Conservation (phyloP, 2,113 vertebrate species). For the Kryptolebias marmoratus region DNA sequence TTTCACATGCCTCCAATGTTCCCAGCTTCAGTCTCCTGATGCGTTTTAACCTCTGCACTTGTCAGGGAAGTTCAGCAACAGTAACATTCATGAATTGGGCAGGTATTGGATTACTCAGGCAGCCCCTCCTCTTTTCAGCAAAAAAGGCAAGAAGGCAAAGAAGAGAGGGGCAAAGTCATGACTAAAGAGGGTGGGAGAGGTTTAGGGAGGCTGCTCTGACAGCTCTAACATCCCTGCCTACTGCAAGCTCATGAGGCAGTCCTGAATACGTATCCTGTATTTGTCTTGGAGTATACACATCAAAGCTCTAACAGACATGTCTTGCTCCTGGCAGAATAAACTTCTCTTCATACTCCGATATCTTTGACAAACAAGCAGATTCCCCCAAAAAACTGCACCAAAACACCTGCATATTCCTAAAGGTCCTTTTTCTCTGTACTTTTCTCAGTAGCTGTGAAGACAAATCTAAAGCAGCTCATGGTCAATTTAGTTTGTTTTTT, state of each 20-base stretch:
- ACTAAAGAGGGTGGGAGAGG: conserved; percentile 46
- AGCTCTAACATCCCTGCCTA: conserved; percentile 65
- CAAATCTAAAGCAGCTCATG: conserved; percentile 1
- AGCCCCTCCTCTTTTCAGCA: conserved; percentile 81
- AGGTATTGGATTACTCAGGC: conserved; percentile 90
- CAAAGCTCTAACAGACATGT: conserved; percentile 39
- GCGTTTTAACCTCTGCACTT: conserved; percentile 77
- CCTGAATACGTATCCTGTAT: conserved; percentile 71
- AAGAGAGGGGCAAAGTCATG: conserved; percentile 56
- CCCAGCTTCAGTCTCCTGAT: conserved; percentile 62
- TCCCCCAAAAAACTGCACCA: not conserved
- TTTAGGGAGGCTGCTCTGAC: conserved; percentile 46
- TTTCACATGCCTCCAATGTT: conserved; percentile 9
- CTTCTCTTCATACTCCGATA: not conserved
- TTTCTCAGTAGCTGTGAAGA: not conserved
- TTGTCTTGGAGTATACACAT: conserved; percentile 44
- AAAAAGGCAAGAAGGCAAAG: conserved; percentile 58
- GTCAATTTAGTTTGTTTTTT: conserved; percentile 30
- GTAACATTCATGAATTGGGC: conserved; percentile 82
- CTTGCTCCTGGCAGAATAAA: conserved; percentile 11
- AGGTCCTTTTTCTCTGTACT: not conserved
- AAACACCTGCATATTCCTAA: not conserved
- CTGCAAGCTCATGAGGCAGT: conserved; percentile 61
- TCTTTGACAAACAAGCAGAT: conserved; percentile 2
- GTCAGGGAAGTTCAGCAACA: conserved; percentile 85